Evolutionary conservation across 1,140 invertebrate genomes (phyloP).

Genomic region (Drosophila dunni): DNA sequence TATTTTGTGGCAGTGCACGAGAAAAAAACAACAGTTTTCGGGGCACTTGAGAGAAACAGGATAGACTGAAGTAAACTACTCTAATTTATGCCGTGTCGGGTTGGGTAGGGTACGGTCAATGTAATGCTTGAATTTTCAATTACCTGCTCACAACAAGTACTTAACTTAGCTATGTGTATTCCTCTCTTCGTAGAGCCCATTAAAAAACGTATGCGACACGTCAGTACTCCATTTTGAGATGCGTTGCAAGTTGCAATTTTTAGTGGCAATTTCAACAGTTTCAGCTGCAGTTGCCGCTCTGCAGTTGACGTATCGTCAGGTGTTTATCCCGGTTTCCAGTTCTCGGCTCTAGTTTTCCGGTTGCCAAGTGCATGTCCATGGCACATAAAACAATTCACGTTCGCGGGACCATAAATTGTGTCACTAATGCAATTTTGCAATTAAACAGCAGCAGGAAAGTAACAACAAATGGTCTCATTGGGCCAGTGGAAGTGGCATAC

Average conservation of each 20-base stretch:
- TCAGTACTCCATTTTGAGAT: neutral
- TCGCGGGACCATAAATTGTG: slow-evolving; percentile 62
- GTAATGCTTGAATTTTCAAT: slow-evolving; percentile 4
- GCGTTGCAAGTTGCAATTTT: neutral
- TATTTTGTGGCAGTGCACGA: slow-evolving; percentile 14
- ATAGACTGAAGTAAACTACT: slow-evolving; percentile 2
- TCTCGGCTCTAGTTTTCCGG: slow-evolving; percentile 15
- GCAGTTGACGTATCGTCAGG: slow-evolving; percentile 11
- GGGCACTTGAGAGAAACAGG: slow-evolving; percentile 56
- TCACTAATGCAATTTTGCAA: slow-evolving; percentile 56
- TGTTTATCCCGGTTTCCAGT: slow-evolving; percentile 13
- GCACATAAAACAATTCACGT: slow-evolving; percentile 43
- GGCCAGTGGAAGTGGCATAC: slow-evolving; percentile 4
- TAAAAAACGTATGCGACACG: slow-evolving; percentile 29
- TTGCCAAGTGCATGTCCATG: slow-evolving; percentile 62
- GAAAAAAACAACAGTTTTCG: slow-evolving; percentile 29
- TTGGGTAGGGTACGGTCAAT: neutral
- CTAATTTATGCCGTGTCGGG: slow-evolving; percentile 57
- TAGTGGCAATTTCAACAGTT: neutral
- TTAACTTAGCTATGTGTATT: neutral
- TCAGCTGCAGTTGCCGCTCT: slow-evolving; percentile 9
- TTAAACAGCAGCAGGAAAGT: slow-evolving; percentile 52
- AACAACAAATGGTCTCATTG: slow-evolving; percentile 27
- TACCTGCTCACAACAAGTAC: neutral
- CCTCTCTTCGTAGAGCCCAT: slow-evolving; percentile 4